Evolutionary conservation across 2,888 invertebrate genomes (phyloP).

Genomic region (Leistus spinibarbis): DNA sequence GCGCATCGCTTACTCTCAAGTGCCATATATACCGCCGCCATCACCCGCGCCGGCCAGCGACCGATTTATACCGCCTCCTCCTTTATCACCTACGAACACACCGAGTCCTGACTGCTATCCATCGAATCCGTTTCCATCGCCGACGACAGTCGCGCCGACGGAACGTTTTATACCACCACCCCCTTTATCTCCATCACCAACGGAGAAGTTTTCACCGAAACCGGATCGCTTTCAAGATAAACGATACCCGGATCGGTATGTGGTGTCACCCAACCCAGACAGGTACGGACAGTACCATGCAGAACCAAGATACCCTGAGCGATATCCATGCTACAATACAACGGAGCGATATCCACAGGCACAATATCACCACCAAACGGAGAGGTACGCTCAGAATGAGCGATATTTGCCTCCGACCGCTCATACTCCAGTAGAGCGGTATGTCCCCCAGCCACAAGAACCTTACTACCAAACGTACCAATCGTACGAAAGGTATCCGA

Average conservation of each 20-base stretch:
- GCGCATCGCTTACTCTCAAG: conserved; percentile 49
- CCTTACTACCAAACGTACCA: conserved; percentile 60
- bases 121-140: conserved; percentile 60
- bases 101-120: conserved; percentile 66
- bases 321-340: conserved; percentile 43
- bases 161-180: conserved; percentile 62
- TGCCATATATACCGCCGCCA: conserved; percentile 62
- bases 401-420: conserved; percentile 72
- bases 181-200: conserved; percentile 54
- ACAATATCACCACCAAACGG: conserved; percentile 40
- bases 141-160: conserved; percentile 59
- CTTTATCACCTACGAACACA: conserved; percentile 64
- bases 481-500: conserved; percentile 51
- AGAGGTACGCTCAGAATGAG: conserved; percentile 50
- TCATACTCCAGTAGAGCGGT: conserved; percentile 74
- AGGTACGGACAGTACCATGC: conserved; percentile 48
- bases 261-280: conserved; percentile 44
- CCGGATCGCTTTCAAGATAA: conserved; percentile 44
- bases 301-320: conserved; percentile 43
- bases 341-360: conserved; percentile 42
- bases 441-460: conserved; percentile 68
- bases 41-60: conserved; percentile 64
- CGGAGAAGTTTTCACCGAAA: conserved; percentile 52
- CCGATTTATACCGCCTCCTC: conserved; percentile 64
- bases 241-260: conserved; percentile 47